A percentile compares a stretch with the other conserved stretches of the same genome.
Conservation (phyloP, 2,888 invertebrate genomes). For the Caenorhabditis zanzibari region DNA sequence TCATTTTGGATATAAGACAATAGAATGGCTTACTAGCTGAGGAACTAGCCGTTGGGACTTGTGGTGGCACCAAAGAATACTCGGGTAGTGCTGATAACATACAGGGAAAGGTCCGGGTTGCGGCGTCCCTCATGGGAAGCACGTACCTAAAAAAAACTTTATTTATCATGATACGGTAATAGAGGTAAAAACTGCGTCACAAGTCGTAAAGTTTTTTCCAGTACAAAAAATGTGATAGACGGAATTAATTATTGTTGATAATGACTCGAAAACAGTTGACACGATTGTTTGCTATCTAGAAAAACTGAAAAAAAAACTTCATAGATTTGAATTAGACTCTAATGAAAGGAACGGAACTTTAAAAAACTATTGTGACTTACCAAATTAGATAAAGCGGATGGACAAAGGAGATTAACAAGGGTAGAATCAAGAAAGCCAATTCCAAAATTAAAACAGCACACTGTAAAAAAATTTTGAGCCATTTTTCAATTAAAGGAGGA, state of each 20-base stretch:
- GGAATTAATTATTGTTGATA: not conserved
- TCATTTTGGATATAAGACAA: not conserved
- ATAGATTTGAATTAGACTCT: too few relatives aligned
- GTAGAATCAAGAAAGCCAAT: conserved; percentile 66
- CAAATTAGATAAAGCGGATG: conserved; percentile 73
- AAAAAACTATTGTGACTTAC: conserved; percentile 41
- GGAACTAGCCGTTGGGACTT: conserved; percentile 62
- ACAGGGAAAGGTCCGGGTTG: conserved; percentile 69
- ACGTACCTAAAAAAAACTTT: conserved; percentile 67
- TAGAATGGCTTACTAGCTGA: conserved; percentile 43
- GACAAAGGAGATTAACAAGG: conserved; percentile 68
- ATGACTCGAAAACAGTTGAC: not conserved
- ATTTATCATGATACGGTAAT: not conserved
- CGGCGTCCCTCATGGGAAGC: conserved; percentile 71
- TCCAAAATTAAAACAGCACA: conserved; percentile 63
- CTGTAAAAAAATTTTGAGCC: conserved; percentile 24
- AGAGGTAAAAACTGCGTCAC: not conserved
- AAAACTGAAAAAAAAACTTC: too few relatives aligned
- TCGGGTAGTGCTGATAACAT: conserved; percentile 68
- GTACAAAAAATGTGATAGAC: not conserved
- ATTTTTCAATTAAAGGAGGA: too few relatives aligned
- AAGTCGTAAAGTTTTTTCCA: not conserved
- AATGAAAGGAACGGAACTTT: too few relatives aligned
- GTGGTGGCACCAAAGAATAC: conserved; percentile 73
- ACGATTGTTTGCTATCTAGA: too few relatives aligned